Conservation (phyloP, 2,797 vertebrate genomes). For the Acanthornis magna region DNA sequence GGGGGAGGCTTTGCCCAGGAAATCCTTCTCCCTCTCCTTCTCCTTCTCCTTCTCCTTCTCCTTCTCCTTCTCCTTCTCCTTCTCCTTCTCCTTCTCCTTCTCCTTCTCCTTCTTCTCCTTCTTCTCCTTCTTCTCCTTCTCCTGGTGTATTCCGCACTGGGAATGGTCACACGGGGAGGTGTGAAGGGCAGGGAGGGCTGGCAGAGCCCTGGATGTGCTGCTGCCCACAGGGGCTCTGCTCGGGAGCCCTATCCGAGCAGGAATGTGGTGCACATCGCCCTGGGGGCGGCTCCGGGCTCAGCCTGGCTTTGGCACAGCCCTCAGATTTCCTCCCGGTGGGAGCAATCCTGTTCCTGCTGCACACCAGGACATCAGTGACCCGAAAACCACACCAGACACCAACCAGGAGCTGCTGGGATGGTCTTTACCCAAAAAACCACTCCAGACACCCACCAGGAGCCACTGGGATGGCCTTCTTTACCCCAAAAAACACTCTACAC, state of each 20-base stretch:
- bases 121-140: too few relatives aligned
- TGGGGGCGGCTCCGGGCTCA: not conserved
- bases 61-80: too few relatives aligned
- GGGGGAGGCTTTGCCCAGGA: not conserved
- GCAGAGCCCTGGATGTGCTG: fast-evolving
- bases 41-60: too few relatives aligned
- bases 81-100: too few relatives aligned
- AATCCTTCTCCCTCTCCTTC: not conserved
- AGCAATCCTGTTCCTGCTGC: not conserved
- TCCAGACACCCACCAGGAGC: not conserved
- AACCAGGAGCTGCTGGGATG: not conserved
- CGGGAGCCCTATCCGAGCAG: not conserved
- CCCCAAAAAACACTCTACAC: too few relatives aligned
- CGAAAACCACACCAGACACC: not conserved
- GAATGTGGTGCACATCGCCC: not conserved
- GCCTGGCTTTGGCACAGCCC: not conserved
- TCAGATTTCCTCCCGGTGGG: not conserved
- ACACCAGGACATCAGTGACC: not conserved
- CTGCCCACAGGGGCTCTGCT: too few relatives aligned
- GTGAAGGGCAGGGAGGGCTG: not conserved
- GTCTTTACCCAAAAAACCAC: too few relatives aligned
- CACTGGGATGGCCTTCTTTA: not conserved
- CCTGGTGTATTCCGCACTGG: not conserved
- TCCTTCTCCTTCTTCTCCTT: too few relatives aligned
- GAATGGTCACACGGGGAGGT: too few relatives aligned